phyloP scores from a whole-genome alignment of 2,113 vertebrate genomes.

The Cacatua alba region DNA sequence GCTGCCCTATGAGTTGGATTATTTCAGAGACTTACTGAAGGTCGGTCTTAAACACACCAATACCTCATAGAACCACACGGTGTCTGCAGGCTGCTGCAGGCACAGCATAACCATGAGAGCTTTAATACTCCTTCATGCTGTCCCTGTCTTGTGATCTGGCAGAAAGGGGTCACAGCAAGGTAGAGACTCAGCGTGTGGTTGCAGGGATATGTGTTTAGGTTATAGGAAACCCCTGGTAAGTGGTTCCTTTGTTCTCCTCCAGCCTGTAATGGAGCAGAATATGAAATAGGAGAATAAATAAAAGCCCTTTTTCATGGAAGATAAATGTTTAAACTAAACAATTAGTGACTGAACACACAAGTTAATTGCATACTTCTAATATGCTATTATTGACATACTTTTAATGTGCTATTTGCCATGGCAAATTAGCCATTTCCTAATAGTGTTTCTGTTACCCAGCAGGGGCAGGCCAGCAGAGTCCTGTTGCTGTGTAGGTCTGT shows the following conservation, averaged over 20 bases:
- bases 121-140: background rate
- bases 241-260: background rate
- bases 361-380: conserved; percentile 26
- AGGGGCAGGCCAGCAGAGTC: background rate
- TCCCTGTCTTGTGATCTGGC: background rate
- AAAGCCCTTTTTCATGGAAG: background rate
- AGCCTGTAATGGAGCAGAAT: background rate
- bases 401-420: conserved; percentile 29
- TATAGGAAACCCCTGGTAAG: background rate
- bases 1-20: too few relatives aligned
- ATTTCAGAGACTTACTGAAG: background rate
- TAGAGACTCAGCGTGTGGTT: background rate
- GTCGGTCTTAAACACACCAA: background rate
- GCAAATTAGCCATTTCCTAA: conserved; percentile 7
- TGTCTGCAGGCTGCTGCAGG: background rate
- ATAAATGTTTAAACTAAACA: conserved; percentile 46
- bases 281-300: background rate
- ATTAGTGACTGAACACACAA: conserved; percentile 27
- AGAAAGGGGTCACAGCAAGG: background rate
- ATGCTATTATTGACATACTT: conserved; percentile 24
- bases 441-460: background rate
- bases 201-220: background rate
- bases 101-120: background rate
- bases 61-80: background rate
- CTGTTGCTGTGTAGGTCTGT: background rate